Conservation (phyloP, 2,888 invertebrate species). For the Synergus laeviventris region DNA sequence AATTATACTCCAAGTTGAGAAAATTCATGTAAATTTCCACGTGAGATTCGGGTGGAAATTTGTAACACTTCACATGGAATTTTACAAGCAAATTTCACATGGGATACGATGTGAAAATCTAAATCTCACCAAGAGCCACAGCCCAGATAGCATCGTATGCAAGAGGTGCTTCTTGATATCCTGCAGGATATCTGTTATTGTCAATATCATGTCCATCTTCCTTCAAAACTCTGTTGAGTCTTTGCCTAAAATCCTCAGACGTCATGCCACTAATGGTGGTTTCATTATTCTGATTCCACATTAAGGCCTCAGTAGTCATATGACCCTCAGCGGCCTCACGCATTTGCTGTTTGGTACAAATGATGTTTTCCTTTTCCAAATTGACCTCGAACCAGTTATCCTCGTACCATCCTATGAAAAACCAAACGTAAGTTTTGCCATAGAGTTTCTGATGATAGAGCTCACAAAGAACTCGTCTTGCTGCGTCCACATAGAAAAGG, state of each 20-base stretch:
- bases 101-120: not conserved
- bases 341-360: conserved; percentile 96
- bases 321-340: conserved; percentile 96
- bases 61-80: not conserved
- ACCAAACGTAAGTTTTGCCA: conserved; percentile 98
- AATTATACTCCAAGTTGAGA: no score
- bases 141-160: conserved; percentile 99
- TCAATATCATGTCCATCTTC: conserved; percentile 91
- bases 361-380: conserved; percentile 89
- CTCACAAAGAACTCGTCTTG: conserved; percentile 96
- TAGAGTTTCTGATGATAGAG: conserved; percentile 95
- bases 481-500: conserved; percentile 98
- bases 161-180: conserved; percentile 98
- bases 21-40: no score
- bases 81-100: conserved; percentile 8
- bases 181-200: conserved; percentile 91
- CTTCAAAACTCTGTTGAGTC: conserved; percentile 88
- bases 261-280: conserved; percentile 98
- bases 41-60: no score
- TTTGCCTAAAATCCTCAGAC: conserved; percentile 90
- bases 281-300: conserved; percentile 98
- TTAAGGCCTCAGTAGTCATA: conserved; percentile 97
- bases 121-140: conserved; percentile 88
- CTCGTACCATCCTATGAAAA: conserved; percentile 99
- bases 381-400: conserved; percentile 98